phyloP scores from a whole-genome alignment of 2,797 vertebrate genomes.

The Myiotriccus ornatus region DNA sequence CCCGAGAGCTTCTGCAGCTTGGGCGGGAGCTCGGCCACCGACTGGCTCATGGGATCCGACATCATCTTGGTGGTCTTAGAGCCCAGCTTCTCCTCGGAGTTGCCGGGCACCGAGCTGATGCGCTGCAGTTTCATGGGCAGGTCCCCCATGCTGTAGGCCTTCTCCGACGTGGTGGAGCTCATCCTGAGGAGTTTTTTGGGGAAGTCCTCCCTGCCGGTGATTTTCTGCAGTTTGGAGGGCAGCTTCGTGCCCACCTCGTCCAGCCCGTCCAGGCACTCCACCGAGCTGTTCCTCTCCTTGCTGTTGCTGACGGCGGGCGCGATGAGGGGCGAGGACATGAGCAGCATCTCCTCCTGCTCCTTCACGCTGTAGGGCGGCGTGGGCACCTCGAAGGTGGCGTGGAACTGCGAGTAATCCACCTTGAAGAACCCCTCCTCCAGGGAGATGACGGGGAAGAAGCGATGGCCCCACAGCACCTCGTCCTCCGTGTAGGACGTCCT shows the following conservation, averaged over 20 bases:
- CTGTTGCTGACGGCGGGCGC: slow-evolving; percentile 94
- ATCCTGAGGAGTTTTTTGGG: slow-evolving; percentile 96
- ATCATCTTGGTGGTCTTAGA: slow-evolving; percentile 88
- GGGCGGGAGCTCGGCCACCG: slow-evolving; percentile 95
- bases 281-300: slow-evolving; percentile 91
- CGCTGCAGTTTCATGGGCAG: slow-evolving; percentile 97
- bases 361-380: slow-evolving; percentile 95
- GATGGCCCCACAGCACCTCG: slow-evolving; percentile 98
- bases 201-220: slow-evolving; percentile 91
- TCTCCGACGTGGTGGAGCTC: slow-evolving; percentile 99
- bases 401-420: slow-evolving; percentile 99
- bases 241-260: slow-evolving; percentile 92
- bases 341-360: slow-evolving; percentile 96
- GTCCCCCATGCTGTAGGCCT: slow-evolving; percentile 96
- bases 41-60: slow-evolving; percentile 94
- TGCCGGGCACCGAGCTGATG: slow-evolving; percentile 97
- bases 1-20: slow-evolving; percentile 96
- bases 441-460: slow-evolving; percentile 97
- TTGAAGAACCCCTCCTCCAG: slow-evolving; percentile 99
- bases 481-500: slow-evolving; percentile 98
- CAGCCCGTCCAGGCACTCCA: slow-evolving; percentile 92
- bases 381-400: slow-evolving; percentile 95
- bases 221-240: slow-evolving; percentile 96
- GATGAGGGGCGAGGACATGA: slow-evolving; percentile 95
- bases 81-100: slow-evolving; percentile 91